Evolutionary conservation across 2,888 invertebrate genomes (phyloP), one percentile per base, ranked within the genome.

Genomic region (Pseudococcus jackbeardsleyi): DNA sequence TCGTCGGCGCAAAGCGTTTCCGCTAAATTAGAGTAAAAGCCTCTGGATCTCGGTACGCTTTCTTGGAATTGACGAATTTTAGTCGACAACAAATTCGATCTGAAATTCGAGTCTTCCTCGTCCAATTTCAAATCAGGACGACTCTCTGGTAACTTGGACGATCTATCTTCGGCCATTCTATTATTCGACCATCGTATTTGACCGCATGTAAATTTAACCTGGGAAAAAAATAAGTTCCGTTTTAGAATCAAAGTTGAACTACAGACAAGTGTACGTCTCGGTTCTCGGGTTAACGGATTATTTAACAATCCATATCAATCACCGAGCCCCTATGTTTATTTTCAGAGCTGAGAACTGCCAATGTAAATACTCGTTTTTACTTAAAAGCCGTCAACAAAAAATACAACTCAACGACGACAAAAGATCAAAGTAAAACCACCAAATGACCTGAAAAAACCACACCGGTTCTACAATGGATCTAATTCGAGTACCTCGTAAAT

Each of bases 1-100:
- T 94, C 94, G 90, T 96, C 95, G 90, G 95, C 94, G 92, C 96
- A 97, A 86, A 96, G 92, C 90, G 94, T 94, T 92, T 96, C 96
- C 5, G 97, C 96, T 68, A 98, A 93, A 90, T 94, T 94, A 50
- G 95, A 94, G 92, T 97, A 98, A 91, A 98, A 96, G 90, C 96
- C 95, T 91, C 95, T 95, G 89, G 90, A 90, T 54, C 89, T 90
- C 11, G 90, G 54, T 15, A 85, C 77, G 77, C 88, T 85, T 9
- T 88, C 88, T 39, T 85, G 64, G 19, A 88, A 85, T 50, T 50
- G 50, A 12, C 68, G 22, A 42, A 88, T 85, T 22, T 88, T 85
- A 2, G 19, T 54, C 0, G 88, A 42, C 33, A 88, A 72, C 54
- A 88, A 50, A 15, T 33, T 72, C 42, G 88, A 88, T 50, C 88